A percentile compares a stretch with the other conserved stretches of the same genome.
phyloP scores from a whole-genome alignment of 2,113 vertebrate species.

The Pitta sordida region DNA sequence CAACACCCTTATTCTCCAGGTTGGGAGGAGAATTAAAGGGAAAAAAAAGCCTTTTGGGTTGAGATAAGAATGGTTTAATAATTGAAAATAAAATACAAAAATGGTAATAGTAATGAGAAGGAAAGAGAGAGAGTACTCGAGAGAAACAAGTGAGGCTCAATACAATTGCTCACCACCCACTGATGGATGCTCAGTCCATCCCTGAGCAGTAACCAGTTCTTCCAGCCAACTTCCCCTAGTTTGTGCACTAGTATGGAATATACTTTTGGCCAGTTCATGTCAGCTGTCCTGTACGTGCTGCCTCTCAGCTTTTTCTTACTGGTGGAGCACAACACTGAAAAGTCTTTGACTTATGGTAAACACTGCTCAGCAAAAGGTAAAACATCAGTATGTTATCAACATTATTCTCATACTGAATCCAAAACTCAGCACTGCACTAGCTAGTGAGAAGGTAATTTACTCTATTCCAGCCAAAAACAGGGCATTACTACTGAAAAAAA shows the following conservation, averaged over 20 bases:
- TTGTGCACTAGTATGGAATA: not conserved
- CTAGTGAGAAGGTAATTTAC: not conserved
- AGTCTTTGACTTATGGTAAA: not conserved
- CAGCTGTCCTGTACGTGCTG: not conserved
- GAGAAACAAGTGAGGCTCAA: not conserved
- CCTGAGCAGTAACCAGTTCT: not conserved
- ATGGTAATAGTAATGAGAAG: not conserved
- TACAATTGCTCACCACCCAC: too few relatives aligned
- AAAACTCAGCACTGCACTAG: not conserved
- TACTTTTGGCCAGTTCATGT: not conserved
- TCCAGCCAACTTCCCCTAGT: not conserved
- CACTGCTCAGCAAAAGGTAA: not conserved
- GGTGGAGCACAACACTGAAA: not conserved
- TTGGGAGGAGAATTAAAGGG: not conserved
- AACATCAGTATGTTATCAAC: not conserved
- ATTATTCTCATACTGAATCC: not conserved
- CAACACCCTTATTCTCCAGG: fast-evolving
- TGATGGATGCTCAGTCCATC: not conserved
- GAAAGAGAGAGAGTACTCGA: fast-evolving
- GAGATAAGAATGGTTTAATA: not conserved
- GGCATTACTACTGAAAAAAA: not conserved
- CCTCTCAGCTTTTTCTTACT: not conserved
- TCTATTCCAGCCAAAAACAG: not conserved
- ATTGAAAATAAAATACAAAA: not conserved
- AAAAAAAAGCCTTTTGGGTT: not conserved